A percentile compares a stretch with the other conserved stretches of the same genome.
Conservation (phyloP, 2,797 vertebrate genomes). For the Falco concolor region DNA sequence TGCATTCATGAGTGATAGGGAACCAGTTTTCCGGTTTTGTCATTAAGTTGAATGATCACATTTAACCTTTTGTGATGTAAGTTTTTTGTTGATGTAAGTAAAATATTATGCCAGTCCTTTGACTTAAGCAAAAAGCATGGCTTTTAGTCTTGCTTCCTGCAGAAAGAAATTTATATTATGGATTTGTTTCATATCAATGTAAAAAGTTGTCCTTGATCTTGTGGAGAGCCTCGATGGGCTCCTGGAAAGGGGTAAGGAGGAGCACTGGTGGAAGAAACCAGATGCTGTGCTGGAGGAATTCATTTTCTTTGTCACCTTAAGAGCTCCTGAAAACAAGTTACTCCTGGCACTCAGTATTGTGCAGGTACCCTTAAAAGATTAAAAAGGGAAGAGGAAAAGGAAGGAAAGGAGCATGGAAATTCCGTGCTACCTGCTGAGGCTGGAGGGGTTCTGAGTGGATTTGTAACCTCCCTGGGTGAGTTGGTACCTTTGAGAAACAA, state of each 20-base stretch:
- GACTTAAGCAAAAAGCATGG: neutral
- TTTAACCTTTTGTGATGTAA: neutral
- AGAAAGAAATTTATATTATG: neutral
- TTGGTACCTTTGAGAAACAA: neutral
- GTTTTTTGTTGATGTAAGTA: neutral
- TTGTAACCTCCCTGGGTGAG: neutral
- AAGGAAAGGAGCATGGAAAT: neutral
- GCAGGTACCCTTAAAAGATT: neutral
- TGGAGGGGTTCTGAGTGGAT: neutral
- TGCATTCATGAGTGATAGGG: neutral
- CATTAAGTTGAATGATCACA: neutral
- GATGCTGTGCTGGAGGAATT: neutral
- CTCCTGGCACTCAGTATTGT: neutral
- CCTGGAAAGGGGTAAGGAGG: neutral
- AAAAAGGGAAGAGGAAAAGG: neutral
- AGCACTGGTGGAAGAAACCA: neutral
- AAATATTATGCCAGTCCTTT: neutral
- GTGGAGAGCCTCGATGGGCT: fast-evolving
- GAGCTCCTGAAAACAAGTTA: neutral
- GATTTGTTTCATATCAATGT: neutral
- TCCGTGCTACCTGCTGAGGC: neutral
- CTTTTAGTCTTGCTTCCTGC: neutral
- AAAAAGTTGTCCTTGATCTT: neutral
- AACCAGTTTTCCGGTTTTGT: neutral
- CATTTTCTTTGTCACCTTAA: neutral